These are phyloP conservation scores for Mus spicilegus DNA, from an alignment of 2,113 vertebrate genomes.

Conservation along the genomic window DNA sequence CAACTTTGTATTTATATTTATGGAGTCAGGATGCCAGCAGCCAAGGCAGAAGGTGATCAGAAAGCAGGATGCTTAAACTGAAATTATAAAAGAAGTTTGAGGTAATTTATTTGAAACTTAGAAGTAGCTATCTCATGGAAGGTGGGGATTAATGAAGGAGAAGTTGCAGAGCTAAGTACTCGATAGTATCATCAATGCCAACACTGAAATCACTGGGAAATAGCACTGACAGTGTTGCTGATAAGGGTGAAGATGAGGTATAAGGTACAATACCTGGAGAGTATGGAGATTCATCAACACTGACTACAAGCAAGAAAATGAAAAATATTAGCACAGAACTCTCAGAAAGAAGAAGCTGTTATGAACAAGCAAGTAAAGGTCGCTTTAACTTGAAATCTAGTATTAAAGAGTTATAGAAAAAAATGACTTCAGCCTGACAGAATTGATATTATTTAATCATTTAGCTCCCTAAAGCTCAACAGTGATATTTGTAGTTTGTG, in stretches of 20 bases:
- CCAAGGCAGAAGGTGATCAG: neutral
- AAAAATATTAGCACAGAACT: neutral
- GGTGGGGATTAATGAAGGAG: neutral
- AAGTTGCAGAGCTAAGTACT: neutral
- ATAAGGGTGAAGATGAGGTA: neutral
- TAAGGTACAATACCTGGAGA: neutral
- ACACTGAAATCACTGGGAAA: neutral
- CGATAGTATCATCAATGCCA: neutral
- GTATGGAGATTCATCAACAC: neutral
- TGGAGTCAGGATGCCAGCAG: neutral
- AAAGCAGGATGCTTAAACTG: constrained; percentile 6
- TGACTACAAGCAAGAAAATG: neutral
- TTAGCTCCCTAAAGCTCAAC: neutral
- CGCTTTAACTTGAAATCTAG: neutral
- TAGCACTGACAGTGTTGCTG: neutral
- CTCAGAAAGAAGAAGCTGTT: neutral
- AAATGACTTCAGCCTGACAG: neutral
- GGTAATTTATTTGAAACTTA: neutral
- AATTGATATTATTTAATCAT: neutral
- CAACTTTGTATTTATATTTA: neutral
- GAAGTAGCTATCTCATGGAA: neutral
- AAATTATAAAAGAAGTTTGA: neutral
- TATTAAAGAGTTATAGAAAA: neutral
- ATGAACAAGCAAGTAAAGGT: neutral
- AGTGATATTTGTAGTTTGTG: neutral